Evolutionary conservation across 2,797 vertebrate genomes (phyloP).

Genomic region (Scleropages formosus): DNA sequence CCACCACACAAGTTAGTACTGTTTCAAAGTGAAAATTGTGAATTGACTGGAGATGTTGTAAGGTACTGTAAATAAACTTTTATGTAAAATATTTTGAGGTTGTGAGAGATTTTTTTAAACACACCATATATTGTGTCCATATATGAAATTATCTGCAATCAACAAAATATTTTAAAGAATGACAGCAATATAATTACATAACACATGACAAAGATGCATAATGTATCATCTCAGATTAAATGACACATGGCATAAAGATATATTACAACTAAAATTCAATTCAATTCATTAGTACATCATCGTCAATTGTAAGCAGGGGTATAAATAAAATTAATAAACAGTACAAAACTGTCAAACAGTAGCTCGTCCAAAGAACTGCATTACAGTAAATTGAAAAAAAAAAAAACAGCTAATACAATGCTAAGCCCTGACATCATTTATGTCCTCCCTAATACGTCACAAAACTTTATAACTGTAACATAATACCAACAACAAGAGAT

Average conservation of each 20-base stretch:
- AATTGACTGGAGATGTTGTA: conserved; percentile 61
- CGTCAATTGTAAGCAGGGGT: neutral
- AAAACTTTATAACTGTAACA: conserved; percentile 25
- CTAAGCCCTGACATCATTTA: conserved; percentile 21
- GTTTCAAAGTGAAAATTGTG: conserved; percentile 65
- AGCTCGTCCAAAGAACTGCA: conserved; percentile 5
- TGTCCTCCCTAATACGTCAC: conserved; percentile 7
- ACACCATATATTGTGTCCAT: neutral
- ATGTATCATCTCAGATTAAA: neutral
- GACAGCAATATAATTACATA: neutral
- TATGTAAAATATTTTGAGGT: conserved; percentile 48
- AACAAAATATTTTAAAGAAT: no score
- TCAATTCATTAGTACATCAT: conserved; percentile 20
- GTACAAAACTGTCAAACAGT: conserved; percentile 14
- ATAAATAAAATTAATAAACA: neutral
- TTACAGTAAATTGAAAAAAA: conserved; percentile 13
- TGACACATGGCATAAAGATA: neutral
- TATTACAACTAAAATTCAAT: neutral
- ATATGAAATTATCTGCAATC: no score
- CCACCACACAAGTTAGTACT: conserved; percentile 42
- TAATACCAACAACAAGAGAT: conserved; percentile 13
- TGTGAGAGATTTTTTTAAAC: conserved; percentile 12
- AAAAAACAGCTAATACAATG: conserved; percentile 28
- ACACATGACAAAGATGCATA: neutral
- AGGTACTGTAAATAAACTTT: conserved; percentile 74